Base-by-base conservation (phyloP, 2,888 invertebrate genomes). In the Cantharis flavilabris region DNA sequence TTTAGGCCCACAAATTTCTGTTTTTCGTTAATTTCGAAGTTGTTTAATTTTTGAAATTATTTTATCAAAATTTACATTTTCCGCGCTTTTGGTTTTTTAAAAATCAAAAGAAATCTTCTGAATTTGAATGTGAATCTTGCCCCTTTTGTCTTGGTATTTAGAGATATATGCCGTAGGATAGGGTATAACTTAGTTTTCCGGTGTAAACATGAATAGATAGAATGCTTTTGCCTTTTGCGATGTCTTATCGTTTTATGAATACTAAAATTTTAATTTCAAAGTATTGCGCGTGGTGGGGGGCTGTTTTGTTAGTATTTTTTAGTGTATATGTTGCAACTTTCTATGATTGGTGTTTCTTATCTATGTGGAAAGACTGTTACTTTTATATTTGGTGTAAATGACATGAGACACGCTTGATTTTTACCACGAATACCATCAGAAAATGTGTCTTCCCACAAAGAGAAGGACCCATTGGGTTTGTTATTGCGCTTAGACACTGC, bases 361-460 rank as follows among this genome's bases (percentile, higher is more conserved):
- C 93, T 93, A 92, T 93, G 93, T 93, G 93, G 93, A 93, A 93
- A 93, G 93, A 93, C 93, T 92, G 91, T 91, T 91, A 83, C 85
- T 86, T 86, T 91, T 90, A 85, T 89, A 87, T 86, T 86, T 86
- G 87, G 84, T 87, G 87, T 87, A 73, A 71, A 71, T 76, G 73
- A 81, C 81, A 87, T 88, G 86, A 89, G 87, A 86, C 84, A 85
- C 85, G 83, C 75, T 77, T 76, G 65, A 73, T 75, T 72, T 76
- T 69, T 65, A 76, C 67, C 75, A 69, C 28, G 49, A 73, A 78
- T 74, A 67, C 62, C 65, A 92, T 94, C 94, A 94, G 94, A 94
- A 95, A 95, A 95, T 95, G 94, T 95, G 94, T 92, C 92, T 92
- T 92, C 91, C 92, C 91, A 93, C 93, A 92, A 91, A 90, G 90